Evolutionary conservation across 2,113 vertebrate genomes (phyloP).

Genomic region (Mesoclemmys tuberculata): DNA sequence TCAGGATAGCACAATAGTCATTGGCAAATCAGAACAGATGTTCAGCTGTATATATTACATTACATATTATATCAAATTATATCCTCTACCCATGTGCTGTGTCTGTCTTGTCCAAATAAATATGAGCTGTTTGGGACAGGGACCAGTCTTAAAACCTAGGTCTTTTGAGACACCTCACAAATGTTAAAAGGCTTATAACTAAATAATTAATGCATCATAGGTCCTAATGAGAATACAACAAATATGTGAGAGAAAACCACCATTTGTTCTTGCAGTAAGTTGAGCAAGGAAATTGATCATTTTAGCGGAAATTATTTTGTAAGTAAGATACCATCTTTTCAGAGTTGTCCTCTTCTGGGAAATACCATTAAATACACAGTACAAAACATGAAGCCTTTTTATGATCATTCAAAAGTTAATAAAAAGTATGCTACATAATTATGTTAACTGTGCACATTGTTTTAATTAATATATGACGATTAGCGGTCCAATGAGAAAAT

Average conservation of each 20-base stretch:
- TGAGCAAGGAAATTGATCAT: not conserved
- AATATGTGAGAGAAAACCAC: not conserved
- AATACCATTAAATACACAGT: conserved; percentile 13
- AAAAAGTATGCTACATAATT: not conserved
- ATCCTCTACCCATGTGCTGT: too few species aligned
- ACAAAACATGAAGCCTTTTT: not conserved
- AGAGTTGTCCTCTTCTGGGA: not conserved
- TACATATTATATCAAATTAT: too few species aligned
- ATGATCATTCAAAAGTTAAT: conserved; percentile 5
- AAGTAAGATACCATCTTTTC: conserved; percentile 16
- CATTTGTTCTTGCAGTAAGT: not conserved
- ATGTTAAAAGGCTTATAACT: too few species aligned
- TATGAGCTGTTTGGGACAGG: too few species aligned
- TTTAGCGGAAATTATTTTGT: not conserved
- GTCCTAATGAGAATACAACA: not conserved
- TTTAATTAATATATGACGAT: conserved; percentile 24
- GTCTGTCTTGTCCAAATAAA: too few species aligned
- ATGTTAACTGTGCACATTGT: not conserved
- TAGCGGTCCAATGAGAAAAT: not conserved
- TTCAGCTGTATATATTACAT: too few species aligned
- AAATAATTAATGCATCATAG: not conserved
- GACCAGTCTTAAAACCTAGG: too few species aligned
- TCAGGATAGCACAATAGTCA: too few species aligned
- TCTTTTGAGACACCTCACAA: too few species aligned
- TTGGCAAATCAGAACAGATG: too few species aligned